Base-by-base conservation (phyloP, 2,113 vertebrate genomes). In the Seriola dumerili region DNA sequence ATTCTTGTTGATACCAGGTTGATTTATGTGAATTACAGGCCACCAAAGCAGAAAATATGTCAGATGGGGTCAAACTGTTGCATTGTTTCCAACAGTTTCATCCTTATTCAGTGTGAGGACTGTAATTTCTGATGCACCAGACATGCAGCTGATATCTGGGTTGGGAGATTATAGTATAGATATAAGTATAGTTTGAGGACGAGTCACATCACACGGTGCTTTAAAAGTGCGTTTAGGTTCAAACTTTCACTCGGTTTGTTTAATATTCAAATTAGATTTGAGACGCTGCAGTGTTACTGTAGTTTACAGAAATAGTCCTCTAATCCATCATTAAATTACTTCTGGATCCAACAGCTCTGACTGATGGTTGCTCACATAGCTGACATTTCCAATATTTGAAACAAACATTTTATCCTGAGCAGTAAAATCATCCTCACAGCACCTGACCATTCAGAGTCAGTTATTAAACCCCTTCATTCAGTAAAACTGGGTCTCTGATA, bases 381-480 rank as follows among this genome's bases (percentile, higher is more conserved):
- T 21, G 32, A 13, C 14, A 55, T 63, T 75, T 54, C 0, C 4
- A 5, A 65, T 3, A 74, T 32, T 32, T 32, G 2, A 50, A 48
- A 76, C 58, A 67, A 7, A 38, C 9, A 8, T 52, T 59, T 38
- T 0, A 9, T 59, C 42, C 40, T 59, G 54, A 81, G 34, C 17
- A 32, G 23, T 80, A 19, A 73, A 72, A 62, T 52, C 8, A 52
- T 69, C 54, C 25, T 40, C 0, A 13, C 11, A 32, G 5, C 16
- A 4, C 12, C 21, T 13, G 63, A 1, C 40, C 32, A 21, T 81
- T 71, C 46, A 62, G 8, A 62, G 58, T 44, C 36, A 62, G 17
- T 40, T 74, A 65, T 73, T 65, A 55, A 62, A 79, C 64, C 23
- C 58, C 32, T 38, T 83, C 21, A 64, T 67, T 77, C 29, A 23